Evolutionary conservation across 2,797 vertebrate genomes (phyloP).

Genomic region (Adelosebastes latens): DNA sequence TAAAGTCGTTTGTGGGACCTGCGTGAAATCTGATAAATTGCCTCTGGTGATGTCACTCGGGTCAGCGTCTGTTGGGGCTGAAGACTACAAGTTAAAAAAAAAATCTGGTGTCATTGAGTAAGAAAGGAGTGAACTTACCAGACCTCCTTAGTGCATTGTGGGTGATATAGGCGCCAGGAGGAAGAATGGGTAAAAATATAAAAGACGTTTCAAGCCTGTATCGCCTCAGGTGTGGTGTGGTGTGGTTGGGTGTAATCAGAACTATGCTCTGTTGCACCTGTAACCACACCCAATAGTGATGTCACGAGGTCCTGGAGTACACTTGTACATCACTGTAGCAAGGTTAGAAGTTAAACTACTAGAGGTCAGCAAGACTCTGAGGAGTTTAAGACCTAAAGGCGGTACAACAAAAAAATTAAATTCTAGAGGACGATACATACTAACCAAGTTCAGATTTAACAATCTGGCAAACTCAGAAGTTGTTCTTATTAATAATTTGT

Average conservation of each 20-base stretch:
- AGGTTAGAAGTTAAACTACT: neutral
- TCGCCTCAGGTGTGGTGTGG: no score
- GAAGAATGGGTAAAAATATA: no score
- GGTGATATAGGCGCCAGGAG: no score
- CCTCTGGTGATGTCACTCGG: no score
- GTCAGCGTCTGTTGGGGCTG: no score
- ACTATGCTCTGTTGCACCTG: neutral
- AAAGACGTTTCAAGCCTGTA: no score
- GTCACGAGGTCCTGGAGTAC: no score
- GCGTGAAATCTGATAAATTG: no score
- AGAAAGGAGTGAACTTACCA: neutral
- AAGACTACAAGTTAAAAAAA: no score
- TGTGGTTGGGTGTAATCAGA: neutral
- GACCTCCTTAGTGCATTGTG: neutral
- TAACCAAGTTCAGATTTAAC: neutral
- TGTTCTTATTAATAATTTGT: neutral
- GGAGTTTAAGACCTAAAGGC: neutral
- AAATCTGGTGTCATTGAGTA: neutral
- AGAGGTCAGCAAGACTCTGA: neutral
- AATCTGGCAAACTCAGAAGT: neutral
- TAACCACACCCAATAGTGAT: no score
- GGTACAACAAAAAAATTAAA: neutral
- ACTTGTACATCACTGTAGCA: no score
- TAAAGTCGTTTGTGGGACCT: no score
- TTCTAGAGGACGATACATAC: neutral